A percentile compares a stretch with the other conserved stretches of the same genome.
These are phyloP conservation scores for Micrasema minimum DNA, from an alignment of 1,140 invertebrate genomes.

Conservation along the genomic window DNA sequence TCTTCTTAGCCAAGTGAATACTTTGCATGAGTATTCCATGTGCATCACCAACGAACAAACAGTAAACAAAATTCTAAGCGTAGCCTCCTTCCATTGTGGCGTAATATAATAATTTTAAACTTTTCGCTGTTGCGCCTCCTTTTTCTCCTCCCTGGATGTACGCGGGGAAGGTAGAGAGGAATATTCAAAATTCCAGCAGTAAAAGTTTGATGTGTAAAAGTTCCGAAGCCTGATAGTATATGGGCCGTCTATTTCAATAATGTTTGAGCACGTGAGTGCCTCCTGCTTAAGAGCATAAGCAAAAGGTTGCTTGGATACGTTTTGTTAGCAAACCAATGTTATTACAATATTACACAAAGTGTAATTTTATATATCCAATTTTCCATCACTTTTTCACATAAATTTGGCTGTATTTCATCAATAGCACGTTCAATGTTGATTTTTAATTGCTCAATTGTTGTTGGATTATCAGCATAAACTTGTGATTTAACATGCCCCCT, in stretches of 20 bases:
- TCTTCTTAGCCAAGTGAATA: too few species aligned
- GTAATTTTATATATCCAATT: too few species aligned
- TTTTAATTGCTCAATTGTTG: too few species aligned
- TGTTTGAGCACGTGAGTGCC: slow-evolving; percentile 50
- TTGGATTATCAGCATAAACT: too few species aligned
- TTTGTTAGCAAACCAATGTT: too few species aligned
- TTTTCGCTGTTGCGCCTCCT: slow-evolving; percentile 20
- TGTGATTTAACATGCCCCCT: too few species aligned
- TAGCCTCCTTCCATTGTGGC: slow-evolving; percentile 31
- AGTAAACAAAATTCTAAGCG: slow-evolving; percentile 46
- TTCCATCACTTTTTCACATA: too few species aligned
- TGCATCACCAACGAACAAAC: slow-evolving; percentile 32
- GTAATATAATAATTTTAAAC: slow-evolving; percentile 52
- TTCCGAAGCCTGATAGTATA: slow-evolving; percentile 51
- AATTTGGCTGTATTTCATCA: too few species aligned
- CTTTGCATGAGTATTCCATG: slow-evolving; percentile 17
- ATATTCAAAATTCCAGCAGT: slow-evolving; percentile 44
- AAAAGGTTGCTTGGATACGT: slow-evolving; percentile 23
- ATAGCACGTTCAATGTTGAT: too few species aligned
- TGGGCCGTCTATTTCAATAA: slow-evolving; percentile 52
- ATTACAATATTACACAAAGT: too few species aligned
- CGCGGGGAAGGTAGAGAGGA: background rate
- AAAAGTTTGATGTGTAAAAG: slow-evolving; percentile 53
- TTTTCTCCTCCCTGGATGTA: background rate
- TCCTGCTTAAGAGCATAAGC: slow-evolving; percentile 2